Evolutionary conservation across 1,140 invertebrate genomes (phyloP).

Genomic region (Drosophila erecta): DNA sequence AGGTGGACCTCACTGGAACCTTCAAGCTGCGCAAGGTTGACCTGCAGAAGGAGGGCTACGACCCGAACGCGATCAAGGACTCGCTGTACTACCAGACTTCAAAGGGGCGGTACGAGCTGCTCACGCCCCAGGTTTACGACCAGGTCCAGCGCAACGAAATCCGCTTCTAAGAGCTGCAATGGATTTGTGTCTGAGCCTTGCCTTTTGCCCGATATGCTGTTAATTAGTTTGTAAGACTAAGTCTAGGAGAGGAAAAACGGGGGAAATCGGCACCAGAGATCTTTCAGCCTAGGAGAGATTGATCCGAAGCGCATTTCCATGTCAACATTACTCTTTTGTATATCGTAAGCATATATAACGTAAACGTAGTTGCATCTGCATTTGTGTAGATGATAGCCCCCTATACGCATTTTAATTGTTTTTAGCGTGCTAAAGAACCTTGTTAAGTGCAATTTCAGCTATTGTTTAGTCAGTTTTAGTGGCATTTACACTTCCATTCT

Average conservation of each 20-base stretch:
- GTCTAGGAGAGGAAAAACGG: conserved; percentile 17
- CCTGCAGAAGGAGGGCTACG: conserved; percentile 95
- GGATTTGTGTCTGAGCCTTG: conserved; percentile 27
- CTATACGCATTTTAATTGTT: conserved; percentile 41
- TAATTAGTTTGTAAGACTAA: conserved; percentile 76
- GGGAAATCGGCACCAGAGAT: conserved; percentile 3
- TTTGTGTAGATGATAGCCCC: conserved; percentile 21
- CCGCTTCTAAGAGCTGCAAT: conserved; percentile 52
- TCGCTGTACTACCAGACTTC: conserved; percentile 89
- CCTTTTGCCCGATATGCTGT: conserved; percentile 68
- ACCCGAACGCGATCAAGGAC: conserved; percentile 91
- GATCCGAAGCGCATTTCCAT: conserved; percentile 10
- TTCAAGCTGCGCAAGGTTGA: conserved; percentile 97
- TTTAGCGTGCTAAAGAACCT: conserved; percentile 54
- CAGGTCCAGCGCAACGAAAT: conserved; percentile 85
- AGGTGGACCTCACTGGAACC: conserved; percentile 95
- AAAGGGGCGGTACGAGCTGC: conserved; percentile 84
- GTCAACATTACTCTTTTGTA: conserved; percentile 31
- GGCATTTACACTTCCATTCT: conserved; percentile 50
- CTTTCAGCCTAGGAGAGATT: background rate
- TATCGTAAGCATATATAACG: conserved; percentile 25
- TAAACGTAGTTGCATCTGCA: conserved; percentile 20
- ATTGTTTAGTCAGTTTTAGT: conserved; percentile 54
- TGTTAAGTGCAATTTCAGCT: conserved; percentile 53
- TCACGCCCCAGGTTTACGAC: conserved; percentile 87